Evolutionary conservation across 1,140 invertebrate species (phyloP).

Genomic region (Papilio machaon): DNA sequence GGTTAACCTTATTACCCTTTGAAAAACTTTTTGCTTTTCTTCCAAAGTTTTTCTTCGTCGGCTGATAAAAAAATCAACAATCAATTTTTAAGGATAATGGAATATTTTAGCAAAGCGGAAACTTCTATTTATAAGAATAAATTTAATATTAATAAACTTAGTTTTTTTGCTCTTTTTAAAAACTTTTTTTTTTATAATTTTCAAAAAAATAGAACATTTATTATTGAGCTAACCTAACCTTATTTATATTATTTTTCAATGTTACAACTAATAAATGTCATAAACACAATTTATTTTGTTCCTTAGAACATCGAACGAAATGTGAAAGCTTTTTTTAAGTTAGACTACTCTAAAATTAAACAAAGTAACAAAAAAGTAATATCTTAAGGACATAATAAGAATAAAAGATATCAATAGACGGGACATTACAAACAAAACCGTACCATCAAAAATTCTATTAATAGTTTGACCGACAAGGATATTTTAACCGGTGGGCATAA

Average conservation of each 20-base stretch:
- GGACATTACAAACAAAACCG: too few relatives aligned
- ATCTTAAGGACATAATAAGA: too few relatives aligned
- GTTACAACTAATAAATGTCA: too few relatives aligned
- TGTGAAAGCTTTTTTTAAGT: background rate
- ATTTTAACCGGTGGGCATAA: too few relatives aligned
- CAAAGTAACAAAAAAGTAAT: background rate
- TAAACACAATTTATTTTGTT: too few relatives aligned
- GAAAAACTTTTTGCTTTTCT: background rate
- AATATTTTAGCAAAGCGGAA: background rate
- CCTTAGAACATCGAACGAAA: too few relatives aligned
- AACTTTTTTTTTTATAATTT: background rate
- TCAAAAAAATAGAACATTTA: too few relatives aligned
- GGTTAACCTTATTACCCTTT: slow-evolving; percentile 9
- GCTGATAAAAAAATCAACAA: slow-evolving; percentile 1
- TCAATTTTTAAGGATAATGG: background rate
- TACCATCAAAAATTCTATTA: too few relatives aligned
- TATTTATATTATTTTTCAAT: too few relatives aligned
- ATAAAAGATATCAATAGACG: too few relatives aligned
- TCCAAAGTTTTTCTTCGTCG: background rate
- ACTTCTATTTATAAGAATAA: background rate
- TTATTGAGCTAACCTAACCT: too few relatives aligned
- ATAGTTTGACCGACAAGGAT: too few relatives aligned
- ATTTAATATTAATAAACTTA: background rate
- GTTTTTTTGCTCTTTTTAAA: background rate
- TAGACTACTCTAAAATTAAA: background rate